Evolutionary conservation across 2,113 vertebrate species (phyloP).

Genomic region (Dipodomys spectabilis): DNA sequence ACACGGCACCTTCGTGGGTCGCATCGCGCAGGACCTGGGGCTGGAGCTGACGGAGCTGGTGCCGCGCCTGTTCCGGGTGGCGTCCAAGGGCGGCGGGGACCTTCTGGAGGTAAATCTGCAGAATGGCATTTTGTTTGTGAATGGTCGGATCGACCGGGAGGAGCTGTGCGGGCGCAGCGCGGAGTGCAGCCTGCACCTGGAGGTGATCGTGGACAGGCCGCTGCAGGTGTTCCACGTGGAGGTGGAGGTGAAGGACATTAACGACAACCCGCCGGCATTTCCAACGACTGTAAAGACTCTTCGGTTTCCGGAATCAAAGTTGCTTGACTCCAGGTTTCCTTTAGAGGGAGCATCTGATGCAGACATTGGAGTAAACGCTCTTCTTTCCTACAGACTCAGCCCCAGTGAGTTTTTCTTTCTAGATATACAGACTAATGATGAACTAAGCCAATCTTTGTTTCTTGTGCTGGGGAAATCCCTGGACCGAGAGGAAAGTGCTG

Average conservation of each 20-base stretch:
- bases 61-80: conserved; percentile 22
- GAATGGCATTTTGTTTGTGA: conserved; percentile 21
- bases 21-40: conserved; percentile 89
- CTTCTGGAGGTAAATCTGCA: conserved; percentile 24
- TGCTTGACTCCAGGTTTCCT: conserved; percentile 78
- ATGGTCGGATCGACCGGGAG: conserved; percentile 7
- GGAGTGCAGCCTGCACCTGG: conserved; percentile 23
- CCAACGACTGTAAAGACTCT: conserved; percentile 68
- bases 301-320: conserved; percentile 78
- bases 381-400: conserved; percentile 81
- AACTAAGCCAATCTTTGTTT: conserved; percentile 68
- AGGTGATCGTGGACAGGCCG: conserved; percentile 33
- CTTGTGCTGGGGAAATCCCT: conserved; percentile 80
- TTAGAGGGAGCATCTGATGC: conserved; percentile 85
- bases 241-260: conserved; percentile 41
- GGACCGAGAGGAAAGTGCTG: conserved; percentile 80
- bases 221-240: conserved; percentile 45
- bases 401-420: conserved; percentile 81
- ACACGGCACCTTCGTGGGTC: conserved; percentile 89
- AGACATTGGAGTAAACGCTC: conserved; percentile 86
- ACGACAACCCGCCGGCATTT: conserved; percentile 71
- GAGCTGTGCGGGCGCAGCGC: not conserved
- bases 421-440: conserved; percentile 72
- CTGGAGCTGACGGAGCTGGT: conserved; percentile 76
- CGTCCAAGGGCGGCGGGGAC: not conserved